A percentile compares a stretch with the other conserved stretches of the same genome.
These are phyloP conservation scores for Melanchra persicariae DNA, from an alignment of 2,888 invertebrate species.

Conservation along the genomic window DNA sequence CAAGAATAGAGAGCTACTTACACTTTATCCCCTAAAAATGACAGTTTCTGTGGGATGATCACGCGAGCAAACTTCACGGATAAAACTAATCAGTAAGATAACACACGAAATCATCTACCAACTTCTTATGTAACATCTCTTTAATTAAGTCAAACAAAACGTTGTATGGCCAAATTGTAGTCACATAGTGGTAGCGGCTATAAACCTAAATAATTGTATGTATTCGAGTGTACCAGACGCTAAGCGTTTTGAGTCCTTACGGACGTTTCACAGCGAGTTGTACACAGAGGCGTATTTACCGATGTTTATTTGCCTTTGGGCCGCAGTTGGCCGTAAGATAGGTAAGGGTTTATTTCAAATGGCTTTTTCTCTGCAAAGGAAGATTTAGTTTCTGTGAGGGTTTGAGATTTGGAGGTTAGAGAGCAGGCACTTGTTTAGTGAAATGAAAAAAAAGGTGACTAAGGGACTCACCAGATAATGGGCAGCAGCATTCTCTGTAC, in stretches of 20 bases:
- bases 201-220: slow-evolving; percentile 5
- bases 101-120: neutral
- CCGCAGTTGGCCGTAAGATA: neutral
- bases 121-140: neutral
- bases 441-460: neutral
- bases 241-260: slow-evolving; percentile 24
- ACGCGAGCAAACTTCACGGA: neutral
- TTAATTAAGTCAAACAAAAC: neutral
- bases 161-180: neutral
- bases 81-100: neutral
- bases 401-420: neutral
- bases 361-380: neutral
- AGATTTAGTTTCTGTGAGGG: slow-evolving; percentile 14
- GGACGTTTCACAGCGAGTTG: slow-evolving; percentile 20
- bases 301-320: slow-evolving; percentile 28
- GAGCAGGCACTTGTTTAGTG: neutral
- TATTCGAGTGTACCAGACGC: slow-evolving; percentile 39
- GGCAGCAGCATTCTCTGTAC: no score
- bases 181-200: neutral
- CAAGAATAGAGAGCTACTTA: neutral
- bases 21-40: neutral
- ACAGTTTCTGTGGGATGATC: neutral
- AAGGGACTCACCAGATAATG: no score
- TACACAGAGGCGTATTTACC: slow-evolving; percentile 32
- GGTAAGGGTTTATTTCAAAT: slow-evolving; percentile 16